Evolutionary conservation across 1,140 invertebrate genomes (phyloP), one percentile per base, ranked within the genome.

Genomic region (Aleiodes sp.): DNA sequence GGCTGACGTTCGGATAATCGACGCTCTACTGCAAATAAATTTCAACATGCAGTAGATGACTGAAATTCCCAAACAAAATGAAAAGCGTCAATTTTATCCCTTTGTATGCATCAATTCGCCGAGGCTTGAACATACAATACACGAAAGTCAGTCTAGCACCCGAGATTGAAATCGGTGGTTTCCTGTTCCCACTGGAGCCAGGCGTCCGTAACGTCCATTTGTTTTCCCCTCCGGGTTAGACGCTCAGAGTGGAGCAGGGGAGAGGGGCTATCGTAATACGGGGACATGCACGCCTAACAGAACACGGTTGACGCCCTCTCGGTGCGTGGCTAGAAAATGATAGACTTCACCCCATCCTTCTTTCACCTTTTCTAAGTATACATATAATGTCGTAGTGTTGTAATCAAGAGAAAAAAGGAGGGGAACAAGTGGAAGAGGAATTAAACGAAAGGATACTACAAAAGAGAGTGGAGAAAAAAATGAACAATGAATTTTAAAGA

Each of bases 161-260:
- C 39, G 67, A 76, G 79, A 80, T 80, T 71, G 75, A 73, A 78
- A 81, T 81, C 75, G 66, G 56, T 56, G 67, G 71, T 78, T 80
- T 80, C 77, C 77, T 75, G 76, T 78, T 79, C 77, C 70, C 80
- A 79, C 73, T 76, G 69, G 41, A 70, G 52, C 61, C 69, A 72
- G 69, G 70, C 75, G 66, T 72, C 78, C 78, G 70, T 77, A 74
- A 81, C 77, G 78, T 68, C 68, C 73, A 75, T 78, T 80, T 77
- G 74, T 79, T 80, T 63, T 70, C 70, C 68, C 71, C 66, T 73
- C 52, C 62, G 70, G 39, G 37, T 52, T 56, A 24, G 12, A 24
- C 61, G n/a, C n/a, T n/a, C n/a, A n/a, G n/a, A n/a, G n/a, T n/a
- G n/a, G n/a, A n/a, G n/a, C n/a, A n/a, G n/a, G n/a, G n/a, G n/a